Conservation (phyloP, 1,140 invertebrate genomes). For the Drosophila punjabiensis region DNA sequence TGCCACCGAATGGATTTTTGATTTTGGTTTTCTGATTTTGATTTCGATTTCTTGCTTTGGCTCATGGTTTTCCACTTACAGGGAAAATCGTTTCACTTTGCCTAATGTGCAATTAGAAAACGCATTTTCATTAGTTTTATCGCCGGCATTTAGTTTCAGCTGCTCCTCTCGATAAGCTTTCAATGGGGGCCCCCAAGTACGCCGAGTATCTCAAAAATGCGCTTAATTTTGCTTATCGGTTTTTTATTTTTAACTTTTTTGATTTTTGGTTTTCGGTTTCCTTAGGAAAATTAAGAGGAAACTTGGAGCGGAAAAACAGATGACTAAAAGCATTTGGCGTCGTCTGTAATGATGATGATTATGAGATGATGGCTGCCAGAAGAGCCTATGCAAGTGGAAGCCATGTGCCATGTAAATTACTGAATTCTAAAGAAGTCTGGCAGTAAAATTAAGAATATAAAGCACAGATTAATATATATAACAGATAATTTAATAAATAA, state of each 20-base stretch:
- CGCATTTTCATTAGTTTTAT: constrained; percentile 85
- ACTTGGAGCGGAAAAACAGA: constrained; percentile 47
- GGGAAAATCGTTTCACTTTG: constrained; percentile 77
- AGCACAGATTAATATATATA: not conserved
- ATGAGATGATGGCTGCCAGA: constrained; percentile 27
- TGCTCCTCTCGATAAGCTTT: constrained; percentile 67
- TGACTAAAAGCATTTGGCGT: constrained; percentile 80
- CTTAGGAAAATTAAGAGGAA: constrained; percentile 12
- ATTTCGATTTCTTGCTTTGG: constrained; percentile 1
- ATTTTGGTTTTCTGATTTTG: not conserved
- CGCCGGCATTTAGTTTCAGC: constrained; percentile 75
- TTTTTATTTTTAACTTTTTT: not conserved
- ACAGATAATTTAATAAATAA: not conserved
- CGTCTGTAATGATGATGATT: constrained; percentile 57
- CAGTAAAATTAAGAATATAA: not conserved
- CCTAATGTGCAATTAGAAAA: constrained; percentile 85
- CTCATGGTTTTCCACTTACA: constrained; percentile 57
- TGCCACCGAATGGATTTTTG: constrained; percentile 6
- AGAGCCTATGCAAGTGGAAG: constrained; percentile 13
- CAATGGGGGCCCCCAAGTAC: constrained; percentile 43
- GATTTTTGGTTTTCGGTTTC: constrained; percentile 4
- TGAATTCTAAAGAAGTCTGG: not conserved
- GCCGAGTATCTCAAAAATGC: constrained; percentile 50
- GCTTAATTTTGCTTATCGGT: constrained; percentile 63
- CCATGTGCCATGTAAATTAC: constrained; percentile 19